phyloP scores from a whole-genome alignment of 1,140 invertebrate species.

The Atta texana region DNA sequence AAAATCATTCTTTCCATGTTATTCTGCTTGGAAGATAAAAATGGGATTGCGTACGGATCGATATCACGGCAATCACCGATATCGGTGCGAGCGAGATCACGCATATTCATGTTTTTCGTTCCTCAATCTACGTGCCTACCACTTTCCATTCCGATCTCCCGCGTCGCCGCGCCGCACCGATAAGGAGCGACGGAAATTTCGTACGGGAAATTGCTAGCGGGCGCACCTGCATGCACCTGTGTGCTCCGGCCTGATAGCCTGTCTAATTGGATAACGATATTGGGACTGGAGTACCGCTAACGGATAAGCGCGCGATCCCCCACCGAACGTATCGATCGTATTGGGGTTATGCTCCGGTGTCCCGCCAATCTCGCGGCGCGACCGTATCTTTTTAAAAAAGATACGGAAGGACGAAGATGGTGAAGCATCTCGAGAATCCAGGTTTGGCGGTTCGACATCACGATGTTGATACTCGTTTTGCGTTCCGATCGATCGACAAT shows the following conservation, averaged over 20 bases:
- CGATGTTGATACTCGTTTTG: conserved; percentile 8
- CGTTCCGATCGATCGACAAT: conserved; percentile 43
- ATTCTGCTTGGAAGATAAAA: background rate
- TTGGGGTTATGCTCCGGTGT: background rate
- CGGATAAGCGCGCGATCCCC: background rate
- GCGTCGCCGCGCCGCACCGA: background rate
- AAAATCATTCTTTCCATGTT: too few species aligned
- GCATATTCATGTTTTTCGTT: background rate
- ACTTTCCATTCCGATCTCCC: conserved; percentile 72
- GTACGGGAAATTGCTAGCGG: background rate
- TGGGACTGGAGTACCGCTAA: conserved; percentile 53
- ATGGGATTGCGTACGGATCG: background rate
- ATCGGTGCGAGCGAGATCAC: conserved; percentile 9
- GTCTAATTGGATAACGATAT: conserved; percentile 55
- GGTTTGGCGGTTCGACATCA: background rate
- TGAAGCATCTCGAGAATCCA: background rate
- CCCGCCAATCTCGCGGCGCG: background rate
- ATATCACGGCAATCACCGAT: conserved; percentile 7
- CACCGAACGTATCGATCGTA: background rate
- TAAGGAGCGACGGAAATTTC: conserved; percentile 39
- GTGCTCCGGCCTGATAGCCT: background rate
- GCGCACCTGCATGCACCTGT: conserved; percentile 35
- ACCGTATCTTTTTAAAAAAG: conserved; percentile 3
- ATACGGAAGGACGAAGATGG: background rate
- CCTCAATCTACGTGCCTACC: background rate